Base-by-base conservation (phyloP, 2,888 invertebrate species). In the Monochamus alternatus region DNA sequence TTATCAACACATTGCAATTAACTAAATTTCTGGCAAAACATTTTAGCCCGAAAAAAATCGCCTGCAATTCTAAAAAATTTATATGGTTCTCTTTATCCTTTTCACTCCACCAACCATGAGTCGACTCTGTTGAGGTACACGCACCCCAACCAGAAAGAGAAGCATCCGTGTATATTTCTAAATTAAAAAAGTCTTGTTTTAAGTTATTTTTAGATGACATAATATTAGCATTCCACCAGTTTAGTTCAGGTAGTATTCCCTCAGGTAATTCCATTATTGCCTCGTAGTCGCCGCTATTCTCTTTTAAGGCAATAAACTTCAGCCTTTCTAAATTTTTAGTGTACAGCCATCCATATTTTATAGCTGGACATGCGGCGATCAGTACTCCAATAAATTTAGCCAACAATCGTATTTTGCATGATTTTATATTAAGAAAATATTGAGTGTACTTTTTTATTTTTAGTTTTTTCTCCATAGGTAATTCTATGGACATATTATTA, bases 131-230 rank as follows among this genome's bases (percentile, higher is more conserved):
- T 22, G 58, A 51, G 44, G 72, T 68, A 62, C 43, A 73, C n/a
- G 58, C 59, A 5, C 73, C 73, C 73, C 74, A 76, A 2, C 76
- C 69, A 14, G 74, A 63, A 9, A 70, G 47, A 5, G 74, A 74
- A 1, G 76, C 59, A 32, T 76, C 74, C 8, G 74, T 76, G 52
- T 70, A 74, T 51, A 76, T 74, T 62, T 73, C 74, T 12, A 71
- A 30, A n/a, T 38, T 30, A 69, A 60, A 69, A 9, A 10, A 30
- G 22, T 69, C 69, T 4, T 47, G 30, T 59, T 38, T 69, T 12
- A 69, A 43, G 32, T 69, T 38, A 22, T 69, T 69, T 3, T 12
- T 31, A 8, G 52, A 52, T 1, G n/a, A 44, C 59, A 69, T 47
- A 30, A 69, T 59, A 52, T 38, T 12, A 14, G 3, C 9, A n/a